Percentiles rank a stretch among this genome's conserved stretches.
phyloP scores from a whole-genome alignment of 2,113 vertebrate species.

The Myrmecophaga tridactyla region DNA sequence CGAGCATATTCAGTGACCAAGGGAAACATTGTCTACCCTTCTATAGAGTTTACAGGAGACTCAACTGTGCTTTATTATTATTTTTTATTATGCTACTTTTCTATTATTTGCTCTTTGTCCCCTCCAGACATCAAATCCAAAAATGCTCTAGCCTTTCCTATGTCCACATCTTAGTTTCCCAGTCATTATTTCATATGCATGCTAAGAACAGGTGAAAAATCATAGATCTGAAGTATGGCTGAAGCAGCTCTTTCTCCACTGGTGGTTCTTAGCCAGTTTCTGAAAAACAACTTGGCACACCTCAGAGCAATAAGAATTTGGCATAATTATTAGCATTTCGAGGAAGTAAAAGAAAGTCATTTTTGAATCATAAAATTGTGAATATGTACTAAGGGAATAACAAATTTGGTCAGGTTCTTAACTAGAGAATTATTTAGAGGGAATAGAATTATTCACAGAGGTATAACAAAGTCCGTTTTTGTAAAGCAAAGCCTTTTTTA shows the following conservation, averaged over 20 bases:
- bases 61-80: neutral
- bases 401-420: constrained; percentile 1
- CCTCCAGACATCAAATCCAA: neutral
- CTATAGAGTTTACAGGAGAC: neutral
- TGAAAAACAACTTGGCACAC: neutral
- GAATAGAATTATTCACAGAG: constrained; percentile 18
- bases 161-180: neutral
- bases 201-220: neutral
- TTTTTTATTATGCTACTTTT: neutral
- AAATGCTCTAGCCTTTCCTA: neutral
- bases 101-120: neutral
- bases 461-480: constrained; percentile 36
- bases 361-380: neutral
- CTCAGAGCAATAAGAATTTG: neutral
- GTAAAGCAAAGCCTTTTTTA: constrained; percentile 38
- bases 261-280: neutral
- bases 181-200: neutral
- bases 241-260: neutral
- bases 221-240: neutral
- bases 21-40: neutral
- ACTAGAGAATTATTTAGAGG: constrained; percentile 41
- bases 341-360: neutral
- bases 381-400: neutral
- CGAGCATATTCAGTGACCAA: neutral
- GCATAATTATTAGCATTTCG: neutral